These are phyloP conservation scores for Meganola albula DNA, from an alignment of 2,888 invertebrate species.

Conservation along the genomic window DNA sequence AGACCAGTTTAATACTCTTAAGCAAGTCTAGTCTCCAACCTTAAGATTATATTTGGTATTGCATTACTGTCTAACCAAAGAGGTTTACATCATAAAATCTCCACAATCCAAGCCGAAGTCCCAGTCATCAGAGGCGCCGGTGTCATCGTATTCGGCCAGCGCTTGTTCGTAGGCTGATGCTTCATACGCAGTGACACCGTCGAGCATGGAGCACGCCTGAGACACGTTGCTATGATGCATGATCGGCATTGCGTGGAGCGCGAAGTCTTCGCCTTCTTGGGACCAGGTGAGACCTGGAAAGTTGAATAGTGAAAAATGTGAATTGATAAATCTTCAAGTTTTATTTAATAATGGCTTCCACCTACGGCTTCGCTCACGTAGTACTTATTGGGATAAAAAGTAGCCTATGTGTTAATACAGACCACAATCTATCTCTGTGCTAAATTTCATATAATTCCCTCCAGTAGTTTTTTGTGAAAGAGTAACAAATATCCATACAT, in stretches of 20 bases:
- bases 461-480: no score
- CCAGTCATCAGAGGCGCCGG: conserved; percentile 79
- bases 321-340: no score
- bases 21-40: no score
- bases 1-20: no score
- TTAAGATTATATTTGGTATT: neutral
- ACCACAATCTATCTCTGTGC: no score
- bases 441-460: no score
- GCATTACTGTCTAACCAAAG: conserved; percentile 1
- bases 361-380: no score
- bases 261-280: conserved; percentile 82
- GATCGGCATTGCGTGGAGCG: conserved; percentile 80
- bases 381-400: no score
- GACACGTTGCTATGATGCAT: conserved; percentile 81
- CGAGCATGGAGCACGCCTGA: conserved; percentile 75
- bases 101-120: conserved; percentile 85
- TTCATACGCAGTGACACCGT: conserved; percentile 79
- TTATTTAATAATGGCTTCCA: no score
- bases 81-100: conserved; percentile 81
- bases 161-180: conserved; percentile 79
- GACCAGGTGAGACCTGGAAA: conserved; percentile 80
- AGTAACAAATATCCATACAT: no score
- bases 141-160: conserved; percentile 78
- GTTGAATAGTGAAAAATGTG: neutral
- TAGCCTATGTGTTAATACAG: no score